Percentiles rank a stretch among this genome's conserved stretches.
These are phyloP conservation scores for Bubalus kerabau DNA, from an alignment of 2,113 vertebrate genomes.

Conservation along the genomic window DNA sequence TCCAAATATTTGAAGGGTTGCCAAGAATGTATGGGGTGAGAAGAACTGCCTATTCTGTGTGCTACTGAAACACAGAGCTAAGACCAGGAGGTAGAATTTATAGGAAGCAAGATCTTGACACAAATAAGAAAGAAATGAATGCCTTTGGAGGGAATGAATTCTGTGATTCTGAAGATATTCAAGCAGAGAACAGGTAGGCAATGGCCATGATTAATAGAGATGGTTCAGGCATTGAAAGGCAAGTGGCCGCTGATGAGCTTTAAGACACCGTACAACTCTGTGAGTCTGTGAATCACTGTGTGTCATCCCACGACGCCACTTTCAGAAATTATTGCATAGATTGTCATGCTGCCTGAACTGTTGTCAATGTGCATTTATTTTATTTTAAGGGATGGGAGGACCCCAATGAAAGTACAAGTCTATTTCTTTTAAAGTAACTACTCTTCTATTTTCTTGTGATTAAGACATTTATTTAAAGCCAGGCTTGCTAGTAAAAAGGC, in stretches of 20 bases:
- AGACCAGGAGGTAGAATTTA: neutral
- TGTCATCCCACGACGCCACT: conserved; percentile 20
- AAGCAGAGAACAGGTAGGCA: neutral
- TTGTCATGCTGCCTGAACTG: neutral
- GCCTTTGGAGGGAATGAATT: neutral
- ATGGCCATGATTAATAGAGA: neutral
- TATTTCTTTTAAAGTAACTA: conserved; percentile 52
- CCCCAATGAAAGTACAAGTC: neutral
- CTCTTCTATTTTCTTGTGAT: conserved; percentile 59
- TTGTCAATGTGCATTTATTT: neutral
- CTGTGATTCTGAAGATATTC: neutral
- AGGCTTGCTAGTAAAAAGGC: conserved; percentile 56
- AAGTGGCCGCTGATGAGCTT: neutral
- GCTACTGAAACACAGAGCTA: neutral
- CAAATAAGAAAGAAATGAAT: neutral
- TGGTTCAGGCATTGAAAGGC: neutral
- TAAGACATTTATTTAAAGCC: conserved; percentile 74
- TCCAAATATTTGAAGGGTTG: neutral
- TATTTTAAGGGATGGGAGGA: neutral
- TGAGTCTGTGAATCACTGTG: conserved; percentile 26
- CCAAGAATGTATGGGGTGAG: neutral
- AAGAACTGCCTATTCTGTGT: neutral
- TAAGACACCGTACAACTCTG: neutral
- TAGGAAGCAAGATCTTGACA: neutral
- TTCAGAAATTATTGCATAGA: conserved; percentile 45